These are phyloP conservation scores for Agelastica alni DNA, from an alignment of 2,888 invertebrate genomes.

Conservation along the genomic window DNA sequence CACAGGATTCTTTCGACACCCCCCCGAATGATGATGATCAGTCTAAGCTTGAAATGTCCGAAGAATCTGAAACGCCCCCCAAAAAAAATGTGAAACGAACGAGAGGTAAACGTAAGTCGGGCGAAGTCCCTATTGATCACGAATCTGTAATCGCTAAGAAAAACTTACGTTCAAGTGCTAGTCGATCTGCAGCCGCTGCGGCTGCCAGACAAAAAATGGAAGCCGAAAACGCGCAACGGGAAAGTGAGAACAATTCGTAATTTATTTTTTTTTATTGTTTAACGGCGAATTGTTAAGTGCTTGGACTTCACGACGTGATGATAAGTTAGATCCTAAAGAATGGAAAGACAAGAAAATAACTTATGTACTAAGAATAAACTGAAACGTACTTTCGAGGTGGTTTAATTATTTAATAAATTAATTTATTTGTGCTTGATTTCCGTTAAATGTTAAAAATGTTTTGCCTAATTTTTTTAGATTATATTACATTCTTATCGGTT, in stretches of 20 bases:
- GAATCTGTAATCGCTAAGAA: constrained; percentile 64
- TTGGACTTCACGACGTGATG: neutral
- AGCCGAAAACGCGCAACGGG: constrained; percentile 53
- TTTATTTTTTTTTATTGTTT: constrained; percentile 11
- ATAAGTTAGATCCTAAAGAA: constrained; percentile 2
- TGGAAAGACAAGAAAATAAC: too few species aligned
- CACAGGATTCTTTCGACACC: too few species aligned
- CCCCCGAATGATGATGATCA: constrained; percentile 25
- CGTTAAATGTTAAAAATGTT: too few species aligned
- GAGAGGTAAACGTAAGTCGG: constrained; percentile 56
- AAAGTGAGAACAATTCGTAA: constrained; percentile 48
- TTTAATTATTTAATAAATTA: too few species aligned
- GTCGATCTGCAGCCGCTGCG: constrained; percentile 65
- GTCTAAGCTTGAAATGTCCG: constrained; percentile 28
- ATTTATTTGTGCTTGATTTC: too few species aligned
- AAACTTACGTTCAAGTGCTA: constrained; percentile 73
- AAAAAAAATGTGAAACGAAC: constrained; percentile 54
- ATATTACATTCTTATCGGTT: too few species aligned
- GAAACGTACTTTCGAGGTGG: too few species aligned
- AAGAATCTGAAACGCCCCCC: constrained; percentile 43
- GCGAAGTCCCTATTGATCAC: constrained; percentile 60
- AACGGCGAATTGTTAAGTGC: neutral
- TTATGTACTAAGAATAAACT: too few species aligned
- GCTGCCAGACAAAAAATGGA: constrained; percentile 59
- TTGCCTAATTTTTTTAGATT: too few species aligned